These are phyloP conservation scores for Rissa tridactyla DNA, from an alignment of 2,113 vertebrate species.

Conservation along the genomic window DNA sequence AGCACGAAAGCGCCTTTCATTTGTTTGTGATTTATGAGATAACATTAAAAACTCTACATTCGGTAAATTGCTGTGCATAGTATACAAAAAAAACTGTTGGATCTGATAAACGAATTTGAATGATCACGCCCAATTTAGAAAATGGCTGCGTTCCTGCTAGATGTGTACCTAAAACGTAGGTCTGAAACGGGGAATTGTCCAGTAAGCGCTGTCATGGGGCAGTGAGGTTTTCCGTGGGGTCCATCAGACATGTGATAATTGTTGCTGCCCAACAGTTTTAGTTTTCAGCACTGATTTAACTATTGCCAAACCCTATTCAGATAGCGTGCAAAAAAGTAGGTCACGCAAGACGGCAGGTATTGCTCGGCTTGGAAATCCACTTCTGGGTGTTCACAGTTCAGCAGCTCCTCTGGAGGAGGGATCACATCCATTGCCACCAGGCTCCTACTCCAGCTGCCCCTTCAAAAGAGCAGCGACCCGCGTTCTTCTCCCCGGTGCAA, in stretches of 20 bases:
- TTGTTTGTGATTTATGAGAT: neutral
- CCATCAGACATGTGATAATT: neutral
- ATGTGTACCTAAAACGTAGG: neutral
- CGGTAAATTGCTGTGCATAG: neutral
- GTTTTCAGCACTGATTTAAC: neutral
- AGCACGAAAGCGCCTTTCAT: neutral
- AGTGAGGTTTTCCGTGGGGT: neutral
- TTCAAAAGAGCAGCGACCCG: neutral
- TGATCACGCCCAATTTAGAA: neutral
- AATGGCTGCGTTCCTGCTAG: neutral
- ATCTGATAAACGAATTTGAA: neutral
- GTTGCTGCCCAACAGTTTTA: neutral
- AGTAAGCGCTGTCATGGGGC: neutral
- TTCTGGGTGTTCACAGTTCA: neutral
- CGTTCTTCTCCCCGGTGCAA: neutral
- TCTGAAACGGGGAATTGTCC: neutral
- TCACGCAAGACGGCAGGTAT: constrained; percentile 17
- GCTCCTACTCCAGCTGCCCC: neutral
- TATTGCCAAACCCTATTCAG: neutral
- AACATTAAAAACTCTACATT: neutral
- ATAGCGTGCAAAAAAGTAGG: constrained; percentile 14
- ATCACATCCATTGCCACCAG: neutral
- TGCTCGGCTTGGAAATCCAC: neutral
- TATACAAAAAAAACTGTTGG: neutral
- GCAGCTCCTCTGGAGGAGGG: neutral